These are phyloP conservation scores for Eleginops maclovinus DNA, from an alignment of 2,113 vertebrate genomes.

Conservation along the genomic window DNA sequence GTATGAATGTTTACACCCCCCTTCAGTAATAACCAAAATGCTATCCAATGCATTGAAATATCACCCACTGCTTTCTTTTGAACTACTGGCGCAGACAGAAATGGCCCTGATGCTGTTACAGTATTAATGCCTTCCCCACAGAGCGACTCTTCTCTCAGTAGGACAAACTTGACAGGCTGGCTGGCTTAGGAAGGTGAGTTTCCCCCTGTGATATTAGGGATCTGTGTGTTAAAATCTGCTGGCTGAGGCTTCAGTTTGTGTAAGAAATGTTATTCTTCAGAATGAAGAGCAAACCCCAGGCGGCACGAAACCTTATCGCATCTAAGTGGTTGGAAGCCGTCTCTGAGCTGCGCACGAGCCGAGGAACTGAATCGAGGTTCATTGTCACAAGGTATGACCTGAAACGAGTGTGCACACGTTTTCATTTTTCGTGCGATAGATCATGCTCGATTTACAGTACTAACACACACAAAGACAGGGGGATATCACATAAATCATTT, in stretches of 20 bases:
- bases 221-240: conserved; percentile 36
- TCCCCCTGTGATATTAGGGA: conserved; percentile 30
- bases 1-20: no score
- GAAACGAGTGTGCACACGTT: conserved; percentile 17
- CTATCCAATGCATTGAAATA: conserved; percentile 10
- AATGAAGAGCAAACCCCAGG: conserved; percentile 56
- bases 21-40: background rate
- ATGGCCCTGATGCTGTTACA: conserved; percentile 14
- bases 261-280: conserved; percentile 53
- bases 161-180: conserved; percentile 45
- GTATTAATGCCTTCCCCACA: conserved; percentile 26
- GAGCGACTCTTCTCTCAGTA: conserved; percentile 34
- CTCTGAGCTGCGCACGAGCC: conserved; percentile 46
- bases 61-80: conserved; percentile 1
- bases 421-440: conserved; percentile 35
- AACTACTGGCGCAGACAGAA: conserved; percentile 15
- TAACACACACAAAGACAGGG: conserved; percentile 48
- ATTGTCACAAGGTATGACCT: conserved; percentile 48
- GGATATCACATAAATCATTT: conserved; percentile 47
- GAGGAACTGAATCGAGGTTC: conserved; percentile 42
- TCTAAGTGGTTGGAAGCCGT: conserved; percentile 59
- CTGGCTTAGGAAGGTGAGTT: conserved; percentile 30
- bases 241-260: conserved; percentile 40
- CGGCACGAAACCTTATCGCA: conserved; percentile 58
- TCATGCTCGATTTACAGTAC: conserved; percentile 56